Conservation (phyloP, 2,888 invertebrate genomes). For the Drosophila borealis region DNA sequence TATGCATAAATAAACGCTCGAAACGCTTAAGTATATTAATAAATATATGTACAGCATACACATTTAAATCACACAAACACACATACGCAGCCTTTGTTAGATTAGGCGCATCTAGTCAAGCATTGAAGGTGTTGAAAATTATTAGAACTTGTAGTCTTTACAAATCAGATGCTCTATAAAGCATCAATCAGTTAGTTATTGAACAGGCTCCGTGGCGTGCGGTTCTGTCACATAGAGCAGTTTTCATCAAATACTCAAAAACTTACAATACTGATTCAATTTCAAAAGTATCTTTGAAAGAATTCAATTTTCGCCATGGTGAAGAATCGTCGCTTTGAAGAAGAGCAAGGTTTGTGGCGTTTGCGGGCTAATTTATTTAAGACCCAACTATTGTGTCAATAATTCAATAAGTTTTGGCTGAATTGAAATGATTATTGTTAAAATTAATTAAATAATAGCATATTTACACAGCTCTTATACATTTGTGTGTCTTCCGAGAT, state of each 20-base stretch:
- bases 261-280: slow-evolving; percentile 10
- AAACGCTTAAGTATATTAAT: not conserved
- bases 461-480: slow-evolving; percentile 12
- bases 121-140: slow-evolving; percentile 16
- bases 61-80: not conserved
- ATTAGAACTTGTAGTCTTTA: not conserved
- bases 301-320: slow-evolving; percentile 59
- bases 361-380: not conserved
- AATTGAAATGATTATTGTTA: not conserved
- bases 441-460: slow-evolving; percentile 3
- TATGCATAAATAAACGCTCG: slow-evolving; percentile 1
- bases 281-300: slow-evolving; percentile 7
- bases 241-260: slow-evolving; percentile 5
- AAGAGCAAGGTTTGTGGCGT: slow-evolving; percentile 70
- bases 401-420: not conserved
- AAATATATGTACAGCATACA: not conserved
- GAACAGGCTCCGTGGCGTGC: slow-evolving; percentile 63
- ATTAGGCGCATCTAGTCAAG: slow-evolving; percentile 26
- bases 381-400: not conserved
- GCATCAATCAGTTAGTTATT: slow-evolving; percentile 73
- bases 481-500: not conserved
- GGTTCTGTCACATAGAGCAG: slow-evolving; percentile 43
- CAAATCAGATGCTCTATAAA: slow-evolving; percentile 44
- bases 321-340: slow-evolving; percentile 82
- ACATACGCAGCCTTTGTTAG: not conserved